Percentiles rank a stretch among this genome's conserved stretches.
Evolutionary conservation across 2,797 vertebrate species (phyloP).

Genomic region (Heterohyrax brucei): DNA sequence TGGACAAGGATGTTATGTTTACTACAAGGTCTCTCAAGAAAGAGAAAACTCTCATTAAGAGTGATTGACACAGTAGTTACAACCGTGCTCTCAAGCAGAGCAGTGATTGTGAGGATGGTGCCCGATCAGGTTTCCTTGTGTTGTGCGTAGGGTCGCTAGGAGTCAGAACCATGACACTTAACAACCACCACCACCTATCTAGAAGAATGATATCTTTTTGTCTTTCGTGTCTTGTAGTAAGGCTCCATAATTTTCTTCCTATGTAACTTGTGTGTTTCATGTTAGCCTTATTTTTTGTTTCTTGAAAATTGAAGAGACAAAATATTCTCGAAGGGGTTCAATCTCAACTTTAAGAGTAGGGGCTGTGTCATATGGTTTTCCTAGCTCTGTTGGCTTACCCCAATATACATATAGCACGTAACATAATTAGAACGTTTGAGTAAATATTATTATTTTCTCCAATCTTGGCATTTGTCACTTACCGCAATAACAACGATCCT

Average conservation of each 20-base stretch:
- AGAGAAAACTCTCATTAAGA: too few relatives aligned
- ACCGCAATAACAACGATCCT: background rate
- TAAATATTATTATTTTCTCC: background rate
- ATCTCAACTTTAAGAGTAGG: background rate
- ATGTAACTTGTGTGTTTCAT: background rate
- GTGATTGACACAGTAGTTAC: too few relatives aligned
- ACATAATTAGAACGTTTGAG: background rate
- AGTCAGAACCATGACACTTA: too few relatives aligned
- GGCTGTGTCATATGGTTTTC: background rate
- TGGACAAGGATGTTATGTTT: too few relatives aligned
- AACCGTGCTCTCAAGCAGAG: too few relatives aligned
- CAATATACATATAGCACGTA: background rate
- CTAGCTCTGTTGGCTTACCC: background rate
- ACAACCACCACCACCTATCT: background rate
- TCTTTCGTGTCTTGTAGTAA: background rate
- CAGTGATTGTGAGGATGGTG: too few relatives aligned
- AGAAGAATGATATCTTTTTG: background rate
- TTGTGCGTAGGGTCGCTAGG: too few relatives aligned
- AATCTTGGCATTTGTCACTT: background rate
- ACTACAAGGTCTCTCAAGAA: too few relatives aligned
- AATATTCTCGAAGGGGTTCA: background rate
- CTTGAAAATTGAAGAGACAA: slow-evolving; percentile 17
- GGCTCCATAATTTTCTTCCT: slow-evolving; percentile 2
- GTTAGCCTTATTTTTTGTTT: background rate
- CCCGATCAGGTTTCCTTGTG: too few relatives aligned